Conservation (phyloP, 2,888 invertebrate species). For the Mythimna lalbum region DNA sequence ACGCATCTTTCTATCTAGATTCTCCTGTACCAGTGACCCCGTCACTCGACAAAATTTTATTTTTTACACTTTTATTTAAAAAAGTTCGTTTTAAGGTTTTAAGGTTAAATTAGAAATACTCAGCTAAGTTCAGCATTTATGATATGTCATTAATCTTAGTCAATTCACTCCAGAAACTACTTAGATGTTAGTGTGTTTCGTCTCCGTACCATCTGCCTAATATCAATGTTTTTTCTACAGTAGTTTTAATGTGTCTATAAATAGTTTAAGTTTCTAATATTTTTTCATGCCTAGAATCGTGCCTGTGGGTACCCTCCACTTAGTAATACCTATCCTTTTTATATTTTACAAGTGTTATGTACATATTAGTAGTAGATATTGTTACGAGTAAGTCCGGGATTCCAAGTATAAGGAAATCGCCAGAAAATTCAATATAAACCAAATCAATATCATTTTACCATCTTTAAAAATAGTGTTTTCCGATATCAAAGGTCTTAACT, state of each 20-base stretch:
- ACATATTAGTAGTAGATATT: constrained; percentile 85
- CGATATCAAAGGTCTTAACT: constrained; percentile 26
- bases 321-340: constrained; percentile 57
- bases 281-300: constrained; percentile 60
- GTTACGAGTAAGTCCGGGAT: constrained; percentile 72
- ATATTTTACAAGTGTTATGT: constrained; percentile 79
- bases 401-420: constrained; percentile 51
- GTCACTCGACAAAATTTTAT: constrained; percentile 21
- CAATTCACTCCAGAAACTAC: constrained; percentile 85
- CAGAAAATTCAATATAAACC: constrained; percentile 59
- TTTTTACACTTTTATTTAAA: constrained; percentile 53
- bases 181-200: constrained; percentile 74
- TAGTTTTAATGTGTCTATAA: constrained; percentile 69
- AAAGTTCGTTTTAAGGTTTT: constrained; percentile 39
- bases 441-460: constrained; percentile 66
- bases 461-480: constrained; percentile 43
- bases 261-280: constrained; percentile 66
- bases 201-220: constrained; percentile 63
- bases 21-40: constrained; percentile 15
- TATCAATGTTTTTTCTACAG: constrained; percentile 68
- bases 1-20: constrained; percentile 23
- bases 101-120: constrained; percentile 33
- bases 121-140: constrained; percentile 66
- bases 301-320: constrained; percentile 66
- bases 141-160: constrained; percentile 83